These are phyloP conservation scores for Branchinecta lindahli DNA, from an alignment of 1,140 invertebrate species.

Conservation along the genomic window DNA sequence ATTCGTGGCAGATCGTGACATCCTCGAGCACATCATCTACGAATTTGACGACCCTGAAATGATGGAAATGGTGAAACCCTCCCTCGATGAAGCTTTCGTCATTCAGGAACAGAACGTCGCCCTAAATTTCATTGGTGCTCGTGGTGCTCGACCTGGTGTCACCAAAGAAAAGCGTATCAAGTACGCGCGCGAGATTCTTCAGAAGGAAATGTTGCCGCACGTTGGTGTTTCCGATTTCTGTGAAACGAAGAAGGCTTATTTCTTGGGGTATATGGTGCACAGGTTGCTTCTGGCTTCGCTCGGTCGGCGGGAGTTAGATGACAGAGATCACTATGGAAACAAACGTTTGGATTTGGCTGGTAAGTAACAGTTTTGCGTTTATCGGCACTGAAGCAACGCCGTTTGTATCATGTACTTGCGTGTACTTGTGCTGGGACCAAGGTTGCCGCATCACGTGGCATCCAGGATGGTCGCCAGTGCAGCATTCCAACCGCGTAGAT, in stretches of 20 bases:
- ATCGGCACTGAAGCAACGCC: too few relatives aligned
- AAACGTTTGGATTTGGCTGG: slow-evolving; percentile 94
- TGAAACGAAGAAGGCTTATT: slow-evolving; percentile 98
- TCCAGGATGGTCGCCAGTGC: too few relatives aligned
- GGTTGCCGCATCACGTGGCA: too few relatives aligned
- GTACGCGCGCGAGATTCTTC: slow-evolving; percentile 95
- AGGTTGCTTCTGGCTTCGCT: slow-evolving; percentile 78
- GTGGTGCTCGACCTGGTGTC: slow-evolving; percentile 90
- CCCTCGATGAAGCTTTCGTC: slow-evolving; percentile 96
- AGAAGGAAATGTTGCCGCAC: slow-evolving; percentile 99
- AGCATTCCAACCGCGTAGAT: too few relatives aligned
- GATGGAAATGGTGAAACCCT: slow-evolving; percentile 99
- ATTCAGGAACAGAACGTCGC: slow-evolving; percentile 98
- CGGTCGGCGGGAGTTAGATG: slow-evolving; percentile 89
- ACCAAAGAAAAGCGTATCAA: slow-evolving; percentile 97
- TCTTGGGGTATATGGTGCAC: slow-evolving; percentile 96
- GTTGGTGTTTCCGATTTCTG: slow-evolving; percentile 97
- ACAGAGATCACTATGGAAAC: slow-evolving; percentile 99
- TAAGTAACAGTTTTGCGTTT: slow-evolving; percentile 28
- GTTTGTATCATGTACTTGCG: too few relatives aligned
- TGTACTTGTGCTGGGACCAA: too few relatives aligned
- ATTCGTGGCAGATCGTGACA: slow-evolving; percentile 96
- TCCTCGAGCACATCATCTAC: slow-evolving; percentile 96
- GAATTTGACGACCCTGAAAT: slow-evolving; percentile 99
- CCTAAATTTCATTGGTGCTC: slow-evolving; percentile 90